Evolutionary conservation across 2,888 invertebrate species (phyloP).

Genomic region (Dicyrtomina minuta): DNA sequence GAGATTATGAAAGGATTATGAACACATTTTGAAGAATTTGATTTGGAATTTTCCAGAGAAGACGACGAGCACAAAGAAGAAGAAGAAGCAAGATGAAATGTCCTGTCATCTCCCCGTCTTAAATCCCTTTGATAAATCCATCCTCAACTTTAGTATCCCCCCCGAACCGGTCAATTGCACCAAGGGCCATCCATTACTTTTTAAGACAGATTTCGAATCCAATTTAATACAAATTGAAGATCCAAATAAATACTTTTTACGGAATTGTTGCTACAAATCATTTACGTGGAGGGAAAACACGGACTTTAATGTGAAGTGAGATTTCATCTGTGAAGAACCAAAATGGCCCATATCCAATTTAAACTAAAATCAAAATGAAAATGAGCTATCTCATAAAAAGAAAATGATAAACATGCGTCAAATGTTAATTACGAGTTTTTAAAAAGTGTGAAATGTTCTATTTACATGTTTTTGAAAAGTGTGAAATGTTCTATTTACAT

Average conservation of each 20-base stretch:
- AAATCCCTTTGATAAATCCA: slow-evolving; percentile 63
- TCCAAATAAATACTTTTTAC: not conserved
- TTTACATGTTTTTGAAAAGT: too few species aligned
- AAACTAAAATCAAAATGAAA: too few species aligned
- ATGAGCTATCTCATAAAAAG: too few species aligned
- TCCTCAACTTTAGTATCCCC: slow-evolving; percentile 61
- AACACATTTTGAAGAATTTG: too few species aligned
- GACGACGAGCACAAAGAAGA: not conserved
- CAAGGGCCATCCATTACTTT: slow-evolving; percentile 47
- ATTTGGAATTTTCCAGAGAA: not conserved
- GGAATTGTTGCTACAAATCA: slow-evolving; percentile 13
- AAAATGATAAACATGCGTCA: too few species aligned
- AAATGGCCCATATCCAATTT: too few species aligned
- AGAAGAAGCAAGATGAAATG: not conserved
- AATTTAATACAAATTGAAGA: slow-evolving; percentile 5
- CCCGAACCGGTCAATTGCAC: slow-evolving; percentile 61
- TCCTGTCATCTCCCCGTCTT: slow-evolving; percentile 39
- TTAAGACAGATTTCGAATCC: slow-evolving; percentile 26
- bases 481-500: too few species aligned
- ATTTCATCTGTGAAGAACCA: too few species aligned
- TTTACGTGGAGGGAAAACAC: not conserved
- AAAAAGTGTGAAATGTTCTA: too few species aligned
- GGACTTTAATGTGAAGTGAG: not conserved
- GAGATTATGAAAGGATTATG: too few species aligned
- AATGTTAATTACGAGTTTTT: too few species aligned